phyloP scores from a whole-genome alignment of 2,797 vertebrate species.

The Astyanax mexicanus region DNA sequence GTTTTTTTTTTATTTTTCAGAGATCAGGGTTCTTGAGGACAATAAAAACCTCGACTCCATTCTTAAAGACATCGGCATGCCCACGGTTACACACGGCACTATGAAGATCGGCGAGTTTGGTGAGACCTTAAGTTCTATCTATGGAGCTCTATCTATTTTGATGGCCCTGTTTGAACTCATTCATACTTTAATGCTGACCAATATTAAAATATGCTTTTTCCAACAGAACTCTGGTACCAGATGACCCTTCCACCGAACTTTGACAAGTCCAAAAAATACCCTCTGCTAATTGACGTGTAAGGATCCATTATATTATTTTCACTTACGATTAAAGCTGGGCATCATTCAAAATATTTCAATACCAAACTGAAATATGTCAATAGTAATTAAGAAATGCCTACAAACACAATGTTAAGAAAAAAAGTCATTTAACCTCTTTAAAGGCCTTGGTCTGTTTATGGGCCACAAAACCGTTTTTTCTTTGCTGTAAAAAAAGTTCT shows the following conservation, averaged over 20 bases:
- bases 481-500: too few relatives aligned
- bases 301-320: too few relatives aligned
- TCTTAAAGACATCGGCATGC: constrained; percentile 84
- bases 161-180: background rate
- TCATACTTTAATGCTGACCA: constrained; percentile 6
- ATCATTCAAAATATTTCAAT: too few relatives aligned
- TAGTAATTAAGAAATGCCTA: too few relatives aligned
- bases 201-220: background rate
- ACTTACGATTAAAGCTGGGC: too few relatives aligned
- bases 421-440: too few relatives aligned
- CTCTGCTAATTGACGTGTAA: constrained; percentile 97
- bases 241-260: constrained; percentile 93
- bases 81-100: constrained; percentile 71
- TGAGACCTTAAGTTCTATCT: constrained; percentile 69
- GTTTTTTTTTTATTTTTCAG: constrained; percentile 65
- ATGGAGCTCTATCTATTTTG: background rate
- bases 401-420: too few relatives aligned
- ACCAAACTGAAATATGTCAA: too few relatives aligned
- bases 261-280: constrained; percentile 90
- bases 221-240: constrained; percentile 91
- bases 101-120: constrained; percentile 76
- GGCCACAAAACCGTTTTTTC: too few relatives aligned
- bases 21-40: constrained; percentile 81
- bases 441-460: too few relatives aligned
- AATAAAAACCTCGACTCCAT: constrained; percentile 78